These are phyloP conservation scores for Sciurus carolinensis DNA, from an alignment of 2,797 vertebrate species.

Conservation along the genomic window DNA sequence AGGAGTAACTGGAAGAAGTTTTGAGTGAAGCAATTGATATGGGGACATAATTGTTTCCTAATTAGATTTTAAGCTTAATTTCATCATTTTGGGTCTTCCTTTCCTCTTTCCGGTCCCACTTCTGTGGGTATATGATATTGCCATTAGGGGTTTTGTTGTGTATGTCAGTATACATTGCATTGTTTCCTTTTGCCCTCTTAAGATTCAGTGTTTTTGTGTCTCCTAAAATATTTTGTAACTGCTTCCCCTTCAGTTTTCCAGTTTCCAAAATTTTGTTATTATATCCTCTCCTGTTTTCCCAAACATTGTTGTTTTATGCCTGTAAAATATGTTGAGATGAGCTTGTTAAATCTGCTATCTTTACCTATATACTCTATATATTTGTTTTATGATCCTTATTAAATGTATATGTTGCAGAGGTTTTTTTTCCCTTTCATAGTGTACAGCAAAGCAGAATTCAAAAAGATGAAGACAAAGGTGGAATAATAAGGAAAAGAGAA, in stretches of 20 bases:
- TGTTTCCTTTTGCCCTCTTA: not conserved
- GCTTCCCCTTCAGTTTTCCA: not conserved
- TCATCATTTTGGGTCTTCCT: not conserved
- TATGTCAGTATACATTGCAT: not conserved
- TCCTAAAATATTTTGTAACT: conserved; percentile 41
- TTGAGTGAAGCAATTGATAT: not conserved
- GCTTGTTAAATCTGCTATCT: not conserved
- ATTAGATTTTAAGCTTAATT: conserved; percentile 27
- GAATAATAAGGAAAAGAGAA: not conserved
- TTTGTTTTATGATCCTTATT: not conserved
- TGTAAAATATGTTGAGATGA: conserved; percentile 8
- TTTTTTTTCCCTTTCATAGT: conserved; percentile 8
- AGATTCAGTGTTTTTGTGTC: not conserved
- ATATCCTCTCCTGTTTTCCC: not conserved
- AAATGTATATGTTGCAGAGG: not conserved
- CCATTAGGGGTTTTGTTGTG: conserved; percentile 8
- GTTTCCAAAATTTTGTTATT: conserved; percentile 15
- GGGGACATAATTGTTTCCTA: not conserved
- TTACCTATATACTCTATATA: not conserved
- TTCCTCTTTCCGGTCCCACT: not conserved
- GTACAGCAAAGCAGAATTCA: not conserved
- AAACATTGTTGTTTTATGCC: not conserved
- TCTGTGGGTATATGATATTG: not conserved
- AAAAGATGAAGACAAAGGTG: conserved; percentile 7
- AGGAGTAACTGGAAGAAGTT: not conserved